Conservation (phyloP, 2,797 vertebrate species). For the Tinamus major region DNA sequence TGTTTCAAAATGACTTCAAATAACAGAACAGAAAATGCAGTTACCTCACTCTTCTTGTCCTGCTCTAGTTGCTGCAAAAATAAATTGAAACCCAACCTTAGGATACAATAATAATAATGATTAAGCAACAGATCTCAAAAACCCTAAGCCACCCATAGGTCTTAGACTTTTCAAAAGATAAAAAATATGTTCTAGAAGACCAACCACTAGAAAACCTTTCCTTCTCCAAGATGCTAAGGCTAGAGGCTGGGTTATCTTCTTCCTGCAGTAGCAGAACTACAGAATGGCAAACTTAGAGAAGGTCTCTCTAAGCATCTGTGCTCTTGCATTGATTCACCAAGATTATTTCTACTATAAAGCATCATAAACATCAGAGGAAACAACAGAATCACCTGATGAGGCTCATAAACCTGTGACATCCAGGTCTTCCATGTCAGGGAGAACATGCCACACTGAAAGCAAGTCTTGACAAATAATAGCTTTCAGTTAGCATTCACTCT, state of each 20-base stretch:
- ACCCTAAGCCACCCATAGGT: background rate
- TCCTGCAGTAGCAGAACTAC: background rate
- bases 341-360: background rate
- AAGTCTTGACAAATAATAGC: background rate
- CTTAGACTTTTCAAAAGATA: background rate
- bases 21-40: background rate
- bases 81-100: background rate
- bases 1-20: background rate
- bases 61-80: background rate
- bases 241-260: background rate
- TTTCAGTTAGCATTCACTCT: background rate
- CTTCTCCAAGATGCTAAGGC: background rate
- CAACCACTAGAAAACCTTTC: background rate
- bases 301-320: rapidly evolving
- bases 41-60: constrained; percentile 24
- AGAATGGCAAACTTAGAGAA: background rate
- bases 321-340: background rate
- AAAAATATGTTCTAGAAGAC: background rate
- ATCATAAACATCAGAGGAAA: background rate
- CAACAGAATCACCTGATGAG: background rate
- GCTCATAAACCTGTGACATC: background rate
- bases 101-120: background rate
- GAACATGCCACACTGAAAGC: background rate
- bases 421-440: background rate
- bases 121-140: background rate